Percentiles rank a stretch among this genome's conserved stretches.
phyloP scores from a whole-genome alignment of 2,113 vertebrate species.

The Trematocara zebra region DNA sequence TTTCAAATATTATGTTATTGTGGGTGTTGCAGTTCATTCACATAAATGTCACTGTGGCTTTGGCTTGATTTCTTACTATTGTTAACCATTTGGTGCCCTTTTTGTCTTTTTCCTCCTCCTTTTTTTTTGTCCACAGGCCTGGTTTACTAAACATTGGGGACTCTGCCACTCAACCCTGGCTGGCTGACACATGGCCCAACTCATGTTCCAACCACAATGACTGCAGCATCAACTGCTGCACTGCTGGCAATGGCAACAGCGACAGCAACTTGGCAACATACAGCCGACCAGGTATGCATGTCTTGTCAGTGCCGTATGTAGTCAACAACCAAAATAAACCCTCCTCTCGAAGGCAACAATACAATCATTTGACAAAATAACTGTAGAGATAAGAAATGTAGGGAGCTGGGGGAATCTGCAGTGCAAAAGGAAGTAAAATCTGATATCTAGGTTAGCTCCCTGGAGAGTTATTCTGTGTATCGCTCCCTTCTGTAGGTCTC shows the following conservation, averaged over 20 bases:
- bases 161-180: constrained; percentile 88
- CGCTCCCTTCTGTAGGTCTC: constrained; percentile 36
- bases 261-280: constrained; percentile 95
- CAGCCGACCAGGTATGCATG: constrained; percentile 89
- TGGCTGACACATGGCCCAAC: constrained; percentile 98
- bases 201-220: constrained; percentile 94
- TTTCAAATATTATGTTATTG: constrained; percentile 46
- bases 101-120: background rate
- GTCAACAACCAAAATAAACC: constrained; percentile 19
- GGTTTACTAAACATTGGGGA: constrained; percentile 96
- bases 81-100: constrained; percentile 17
- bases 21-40: constrained; percentile 33
- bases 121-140: constrained; percentile 72
- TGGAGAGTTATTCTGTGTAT: constrained; percentile 37
- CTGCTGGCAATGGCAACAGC: constrained; percentile 90
- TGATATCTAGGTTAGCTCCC: constrained; percentile 70
- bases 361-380: constrained; percentile 31
- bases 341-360: background rate
- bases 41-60: constrained; percentile 23
- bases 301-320: background rate
- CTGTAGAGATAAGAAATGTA: constrained; percentile 33
- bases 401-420: constrained; percentile 25
- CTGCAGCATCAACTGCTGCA: constrained; percentile 97
- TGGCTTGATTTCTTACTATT: constrained; percentile 23
- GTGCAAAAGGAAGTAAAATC: constrained; percentile 41